Base-by-base conservation (phyloP, 2,888 invertebrate species). In the Drosophila tripunctata region DNA sequence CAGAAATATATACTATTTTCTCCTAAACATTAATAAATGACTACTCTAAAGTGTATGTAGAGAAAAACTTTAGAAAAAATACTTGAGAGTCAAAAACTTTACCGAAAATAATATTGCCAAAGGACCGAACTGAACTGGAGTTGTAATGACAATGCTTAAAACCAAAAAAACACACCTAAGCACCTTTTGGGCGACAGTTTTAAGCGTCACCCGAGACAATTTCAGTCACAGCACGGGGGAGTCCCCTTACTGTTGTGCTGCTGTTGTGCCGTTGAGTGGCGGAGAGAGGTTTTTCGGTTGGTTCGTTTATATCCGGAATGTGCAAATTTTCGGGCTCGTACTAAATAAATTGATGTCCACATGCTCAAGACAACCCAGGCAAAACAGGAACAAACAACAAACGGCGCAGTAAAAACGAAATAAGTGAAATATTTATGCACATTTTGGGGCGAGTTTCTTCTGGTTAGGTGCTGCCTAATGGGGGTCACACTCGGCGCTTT, bases 401-500 rank as follows among this genome's bases (percentile, higher is more conserved):
- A 27, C 30, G 15, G 55, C 14, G 50, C 66, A 61, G 75, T 78
- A 67, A 82, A 78, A 82, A 64, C 74, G 40, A 67, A 81, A 85
- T 86, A 88, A 86, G 78, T 86, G 69, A 78, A 83, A 82, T 76
- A 86, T 88, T 86, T 75, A 80, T 80, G 78, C 57, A 68, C 68
- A 71, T 69, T 75, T 64, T 67, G 77, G 79, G 78, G 68, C 66
- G 43, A 76, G 63, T 52, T 48, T 43, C 51, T 65, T n/a, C 22
- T 47, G 75, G 56, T 51, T 70, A 80, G 88, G 84, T 75, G 88
- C 67, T 44, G 69, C 72, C 88, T 87, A 87, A 87, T 88, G 89
- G 89, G 88, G 88, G 84, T 83, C 88, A 88, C 86, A 87, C 87
- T 83, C 78, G 66, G 51, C 72, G 81, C 71, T 75, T 88, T 88